Conservation (phyloP, 1,140 invertebrate species). For the Panagrolaimus sp. region DNA sequence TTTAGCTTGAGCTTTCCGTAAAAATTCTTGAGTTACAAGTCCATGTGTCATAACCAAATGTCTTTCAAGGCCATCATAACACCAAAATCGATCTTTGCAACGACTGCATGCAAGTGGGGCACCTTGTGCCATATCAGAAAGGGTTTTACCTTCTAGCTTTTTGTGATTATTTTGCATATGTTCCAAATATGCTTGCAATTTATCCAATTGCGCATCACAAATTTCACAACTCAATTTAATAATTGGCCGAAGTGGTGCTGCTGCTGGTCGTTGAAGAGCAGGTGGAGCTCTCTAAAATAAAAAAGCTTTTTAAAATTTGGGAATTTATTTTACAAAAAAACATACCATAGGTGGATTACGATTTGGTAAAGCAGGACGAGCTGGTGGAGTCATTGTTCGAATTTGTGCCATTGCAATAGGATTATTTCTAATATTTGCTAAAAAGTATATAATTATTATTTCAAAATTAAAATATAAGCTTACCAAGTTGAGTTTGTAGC, state of each 20-base stretch:
- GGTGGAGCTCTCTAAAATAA: neutral
- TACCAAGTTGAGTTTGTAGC: neutral
- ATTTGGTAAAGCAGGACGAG: neutral
- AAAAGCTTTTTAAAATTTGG: too few relatives aligned
- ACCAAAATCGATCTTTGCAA: conserved; percentile 5
- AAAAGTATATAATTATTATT: too few relatives aligned
- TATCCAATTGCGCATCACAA: neutral
- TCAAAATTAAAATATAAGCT: too few relatives aligned
- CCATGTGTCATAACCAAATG: conserved; percentile 85
- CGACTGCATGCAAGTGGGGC: conserved; percentile 4
- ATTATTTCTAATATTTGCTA: neutral
- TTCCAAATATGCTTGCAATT: neutral
- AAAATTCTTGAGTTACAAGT: conserved; percentile 86
- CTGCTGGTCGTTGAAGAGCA: neutral
- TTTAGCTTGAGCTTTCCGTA: conserved; percentile 84
- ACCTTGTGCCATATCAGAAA: neutral
- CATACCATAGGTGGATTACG: neutral
- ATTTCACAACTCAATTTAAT: neutral
- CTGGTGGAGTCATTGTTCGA: neutral
- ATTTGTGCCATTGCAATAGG: neutral
- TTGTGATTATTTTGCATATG: conserved; percentile 6
- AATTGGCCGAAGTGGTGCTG: neutral
- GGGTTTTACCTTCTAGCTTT: neutral
- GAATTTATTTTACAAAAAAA: too few relatives aligned
- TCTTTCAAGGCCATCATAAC: conserved; percentile 64